Percentiles rank a stretch among this genome's conserved stretches.
These are phyloP conservation scores for Chauna torquata DNA, from an alignment of 2,113 vertebrate species.

Conservation along the genomic window DNA sequence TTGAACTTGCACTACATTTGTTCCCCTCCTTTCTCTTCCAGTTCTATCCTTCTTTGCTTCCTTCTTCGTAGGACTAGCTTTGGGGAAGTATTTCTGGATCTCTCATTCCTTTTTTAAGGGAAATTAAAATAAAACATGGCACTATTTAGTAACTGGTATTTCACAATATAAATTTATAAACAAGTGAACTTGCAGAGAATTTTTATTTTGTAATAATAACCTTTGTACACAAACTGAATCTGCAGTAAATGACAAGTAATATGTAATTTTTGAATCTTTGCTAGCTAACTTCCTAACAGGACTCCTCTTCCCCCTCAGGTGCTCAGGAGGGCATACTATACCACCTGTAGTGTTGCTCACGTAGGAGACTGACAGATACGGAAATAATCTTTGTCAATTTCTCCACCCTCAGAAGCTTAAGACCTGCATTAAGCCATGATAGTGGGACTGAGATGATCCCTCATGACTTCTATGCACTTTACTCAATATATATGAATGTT, in stretches of 20 bases:
- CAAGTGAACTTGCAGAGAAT: background rate
- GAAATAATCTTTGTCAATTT: slow-evolving; percentile 26
- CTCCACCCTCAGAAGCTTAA: background rate
- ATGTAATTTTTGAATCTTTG: background rate
- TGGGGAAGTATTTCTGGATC: background rate
- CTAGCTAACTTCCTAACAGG: background rate
- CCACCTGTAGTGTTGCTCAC: background rate
- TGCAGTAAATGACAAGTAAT: background rate
- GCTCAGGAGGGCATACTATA: background rate
- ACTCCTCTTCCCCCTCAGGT: background rate
- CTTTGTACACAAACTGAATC: background rate
- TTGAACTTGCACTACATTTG: background rate
- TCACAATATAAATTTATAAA: background rate
- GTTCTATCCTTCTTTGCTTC: background rate
- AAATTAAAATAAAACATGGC: background rate
- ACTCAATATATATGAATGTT: background rate
- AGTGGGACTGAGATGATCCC: background rate
- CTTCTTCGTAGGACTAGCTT: background rate
- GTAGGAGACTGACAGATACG: background rate
- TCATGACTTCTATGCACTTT: background rate
- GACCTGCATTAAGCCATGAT: background rate
- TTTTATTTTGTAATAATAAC: background rate
- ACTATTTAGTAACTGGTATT: background rate
- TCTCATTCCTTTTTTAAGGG: background rate
- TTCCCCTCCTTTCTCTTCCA: background rate